Conservation (phyloP, 2,888 invertebrate species). For the Tuberolachnus salignus region DNA sequence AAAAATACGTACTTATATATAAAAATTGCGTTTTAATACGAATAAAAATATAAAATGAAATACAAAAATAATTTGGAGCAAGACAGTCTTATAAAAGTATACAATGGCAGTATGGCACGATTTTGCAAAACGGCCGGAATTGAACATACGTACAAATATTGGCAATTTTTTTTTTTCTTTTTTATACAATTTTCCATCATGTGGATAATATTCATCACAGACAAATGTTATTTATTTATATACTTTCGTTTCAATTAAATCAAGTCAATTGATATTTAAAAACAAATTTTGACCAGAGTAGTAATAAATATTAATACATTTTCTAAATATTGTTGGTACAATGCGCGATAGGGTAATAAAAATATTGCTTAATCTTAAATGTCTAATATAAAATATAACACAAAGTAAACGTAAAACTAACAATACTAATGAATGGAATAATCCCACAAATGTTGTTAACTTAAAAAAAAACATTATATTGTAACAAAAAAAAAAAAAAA, state of each 20-base stretch:
- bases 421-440: neutral
- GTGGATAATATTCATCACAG: constrained; percentile 15
- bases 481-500: too few relatives aligned
- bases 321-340: too few relatives aligned
- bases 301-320: too few relatives aligned
- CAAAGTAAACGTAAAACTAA: constrained; percentile 9
- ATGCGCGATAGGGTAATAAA: neutral
- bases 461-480: neutral
- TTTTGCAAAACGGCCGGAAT: constrained; percentile 16
- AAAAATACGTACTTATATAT: neutral
- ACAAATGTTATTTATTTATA: neutral
- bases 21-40: too few relatives aligned
- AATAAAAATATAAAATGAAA: neutral
- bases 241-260: neutral
- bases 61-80: constrained; percentile 26
- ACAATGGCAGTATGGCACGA: constrained; percentile 42
- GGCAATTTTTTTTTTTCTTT: neutral
- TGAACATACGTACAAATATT: neutral
- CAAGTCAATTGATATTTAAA: neutral
- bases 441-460: neutral
- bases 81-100: constrained; percentile 41
- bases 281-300: neutral
- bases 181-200: neutral
- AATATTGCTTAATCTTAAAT: neutral
- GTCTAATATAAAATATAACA: neutral